phyloP scores from a whole-genome alignment of 2,797 vertebrate genomes.

The Acropternis orthonyx region DNA sequence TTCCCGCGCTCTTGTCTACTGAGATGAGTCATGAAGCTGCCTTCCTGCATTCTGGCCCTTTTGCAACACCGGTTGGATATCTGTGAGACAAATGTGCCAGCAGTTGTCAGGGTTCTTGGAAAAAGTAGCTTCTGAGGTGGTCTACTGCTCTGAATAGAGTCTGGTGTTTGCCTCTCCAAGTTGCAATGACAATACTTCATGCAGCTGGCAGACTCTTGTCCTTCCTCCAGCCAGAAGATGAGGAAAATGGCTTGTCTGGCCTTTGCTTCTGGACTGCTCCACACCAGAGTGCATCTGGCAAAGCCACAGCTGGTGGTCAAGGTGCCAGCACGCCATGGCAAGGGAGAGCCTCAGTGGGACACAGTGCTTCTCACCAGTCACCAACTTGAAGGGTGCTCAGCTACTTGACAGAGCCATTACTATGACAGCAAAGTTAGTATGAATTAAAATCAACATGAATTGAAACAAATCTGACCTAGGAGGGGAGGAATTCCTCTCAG shows the following conservation, averaged over 20 bases:
- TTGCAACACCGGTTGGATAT: neutral
- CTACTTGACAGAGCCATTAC: neutral
- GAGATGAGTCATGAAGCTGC: neutral
- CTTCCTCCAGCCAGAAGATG: neutral
- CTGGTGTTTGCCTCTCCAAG: neutral
- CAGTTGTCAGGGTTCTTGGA: neutral
- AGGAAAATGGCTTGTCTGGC: neutral
- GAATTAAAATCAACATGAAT: neutral
- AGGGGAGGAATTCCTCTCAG: neutral
- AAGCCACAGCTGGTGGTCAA: neutral
- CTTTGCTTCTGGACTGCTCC: neutral
- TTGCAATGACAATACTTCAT: neutral
- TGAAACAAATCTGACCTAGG: neutral
- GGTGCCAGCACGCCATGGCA: accelerated
- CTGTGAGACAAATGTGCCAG: neutral
- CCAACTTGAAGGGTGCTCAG: neutral
- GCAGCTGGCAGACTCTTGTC: neutral
- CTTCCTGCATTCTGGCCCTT: neutral
- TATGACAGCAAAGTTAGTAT: neutral
- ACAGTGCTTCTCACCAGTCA: neutral
- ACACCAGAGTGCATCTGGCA: neutral
- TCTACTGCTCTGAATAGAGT: neutral
- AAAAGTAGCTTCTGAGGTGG: neutral
- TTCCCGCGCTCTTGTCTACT: neutral
- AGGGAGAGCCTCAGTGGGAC: neutral